Evolutionary conservation across 2,888 invertebrate genomes (phyloP), one percentile per base, ranked within the genome.

Genomic region (Rhingia rostrata): DNA sequence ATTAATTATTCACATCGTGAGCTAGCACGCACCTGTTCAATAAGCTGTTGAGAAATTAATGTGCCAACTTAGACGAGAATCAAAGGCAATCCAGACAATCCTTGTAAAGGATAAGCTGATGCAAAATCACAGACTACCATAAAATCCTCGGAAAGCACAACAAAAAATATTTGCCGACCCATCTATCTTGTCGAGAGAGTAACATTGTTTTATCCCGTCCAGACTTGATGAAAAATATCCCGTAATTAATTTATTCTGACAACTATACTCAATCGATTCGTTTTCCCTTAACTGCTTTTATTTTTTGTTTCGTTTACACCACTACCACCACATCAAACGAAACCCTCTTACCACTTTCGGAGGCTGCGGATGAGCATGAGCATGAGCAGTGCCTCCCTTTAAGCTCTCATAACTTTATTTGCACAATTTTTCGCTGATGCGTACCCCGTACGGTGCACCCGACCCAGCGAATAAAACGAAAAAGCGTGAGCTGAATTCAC

Each of bases 401-500:
- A 30, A 30, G 30, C 7, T 9, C 9, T 4, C 49, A 22, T 30
- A 5, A 49, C 30, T 49, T 32, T 4, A 49, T 49, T 49, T 32
- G 4, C 22, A 9, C 6, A 4, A 2, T 10, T 41, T 41, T 41
- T 41, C 10, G n/a, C n/a, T n/a, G n/a, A n/a, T n/a, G n/a, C n/a
- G n/a, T n/a, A 4, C 22, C 9, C 22, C 9, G 12, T 35, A 49
- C 37, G 37, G 7, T 6, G 6, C 35, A 22, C 14, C 4, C 6
- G 14, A 61, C 9, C 33, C 12, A 39, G 37, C 61, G 47, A 35
- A 54, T 66, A 63, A 61, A 61, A 80, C 45, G 49, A 53, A 35
- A 49, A 10, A 61, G 30, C 64, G 45, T 53, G 9, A 73, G 61
- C 41, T 47, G 66, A 61, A 74, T 74, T 74, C 41, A 39, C 74